phyloP scores from a whole-genome alignment of 2,797 vertebrate species.

The Chaetophractus vellerosus region DNA sequence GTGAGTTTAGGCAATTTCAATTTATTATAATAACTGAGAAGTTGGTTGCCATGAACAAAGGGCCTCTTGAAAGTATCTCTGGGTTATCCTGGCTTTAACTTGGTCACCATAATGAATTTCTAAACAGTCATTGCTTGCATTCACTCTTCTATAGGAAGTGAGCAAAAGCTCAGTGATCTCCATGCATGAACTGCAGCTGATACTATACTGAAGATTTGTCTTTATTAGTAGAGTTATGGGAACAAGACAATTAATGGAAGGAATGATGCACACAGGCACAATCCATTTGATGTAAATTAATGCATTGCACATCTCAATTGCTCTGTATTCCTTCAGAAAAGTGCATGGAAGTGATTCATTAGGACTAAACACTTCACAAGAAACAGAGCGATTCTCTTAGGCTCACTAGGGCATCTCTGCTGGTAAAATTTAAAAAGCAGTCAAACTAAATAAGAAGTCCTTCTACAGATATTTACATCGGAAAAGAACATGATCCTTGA shows the following conservation, averaged over 20 bases:
- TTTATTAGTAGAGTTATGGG: constrained; percentile 86
- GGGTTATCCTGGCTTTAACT: neutral
- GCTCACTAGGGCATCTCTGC: constrained; percentile 88
- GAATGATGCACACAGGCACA: constrained; percentile 89
- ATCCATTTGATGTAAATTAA: constrained; percentile 91
- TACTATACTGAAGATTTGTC: constrained; percentile 69
- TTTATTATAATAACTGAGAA: constrained; percentile 52
- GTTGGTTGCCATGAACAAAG: constrained; percentile 43
- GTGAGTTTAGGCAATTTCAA: constrained; percentile 37
- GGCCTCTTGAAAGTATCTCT: neutral
- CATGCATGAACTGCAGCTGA: constrained; percentile 78
- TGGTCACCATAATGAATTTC: neutral
- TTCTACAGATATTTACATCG: constrained; percentile 89
- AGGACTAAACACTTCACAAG: constrained; percentile 88
- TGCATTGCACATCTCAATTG: constrained; percentile 89
- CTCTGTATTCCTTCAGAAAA: constrained; percentile 90
- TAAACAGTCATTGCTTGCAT: neutral
- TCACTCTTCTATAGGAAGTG: constrained; percentile 64
- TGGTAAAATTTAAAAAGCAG: constrained; percentile 92
- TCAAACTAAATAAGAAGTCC: constrained; percentile 90
- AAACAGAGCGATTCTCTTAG: constrained; percentile 88
- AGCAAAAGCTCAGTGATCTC: constrained; percentile 80
- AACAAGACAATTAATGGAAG: constrained; percentile 90
- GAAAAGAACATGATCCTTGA: constrained; percentile 88
- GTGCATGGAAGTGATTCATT: constrained; percentile 91